Evolutionary conservation across 92 coral and sea anemone species (phyloP), one percentile per base, ranked within the genome.

Genomic region (Zoanthus solanderi): DNA sequence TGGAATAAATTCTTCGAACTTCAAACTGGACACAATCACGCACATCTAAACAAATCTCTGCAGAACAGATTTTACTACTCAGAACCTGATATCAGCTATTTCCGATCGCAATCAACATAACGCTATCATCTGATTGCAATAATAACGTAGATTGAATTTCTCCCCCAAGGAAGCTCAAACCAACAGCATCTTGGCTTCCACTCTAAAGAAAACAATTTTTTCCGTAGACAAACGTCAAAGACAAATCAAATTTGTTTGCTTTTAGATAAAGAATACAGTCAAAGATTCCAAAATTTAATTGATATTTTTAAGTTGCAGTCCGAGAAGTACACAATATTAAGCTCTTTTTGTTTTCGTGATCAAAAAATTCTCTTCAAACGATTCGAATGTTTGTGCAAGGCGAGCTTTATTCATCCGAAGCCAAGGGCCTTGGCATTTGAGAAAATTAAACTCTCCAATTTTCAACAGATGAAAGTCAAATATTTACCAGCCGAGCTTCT

Each of bases 71-170:
- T 46, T 71, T 34, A 52, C 66, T 30, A 46, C 66, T 66, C n/a
- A 8, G 46, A 66, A 81, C 66, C 75, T 68, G 75, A 81, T 81
- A 81, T 46, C 75, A 18, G 42, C 85, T 42, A 45, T 81, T 81
- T 81, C 85, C 85, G 85, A 10, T 66, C 75, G 85, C 85, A 75
- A 10, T 66, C 75, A 75, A 66, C 17, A 50, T 66, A 48, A 29
- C 74, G 61, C 85, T 81, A 65, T 66, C 85, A 80, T 65, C 85
- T 81, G 75, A 66, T 13, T 50, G 46, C 7, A 45, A 18, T 14
- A 48, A 81, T 81, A 81, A 30, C 15, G 30, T 44, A 18, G 66
- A 81, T 81, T 75, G 66, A 81, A 46, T 81, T 81, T 46, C 85
- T 65, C 13, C 75, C 71, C 15, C 34, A 32, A 30, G 30, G 65